Conservation (phyloP, 2,888 invertebrate genomes). For the Phytoseiulus persimilis region DNA sequence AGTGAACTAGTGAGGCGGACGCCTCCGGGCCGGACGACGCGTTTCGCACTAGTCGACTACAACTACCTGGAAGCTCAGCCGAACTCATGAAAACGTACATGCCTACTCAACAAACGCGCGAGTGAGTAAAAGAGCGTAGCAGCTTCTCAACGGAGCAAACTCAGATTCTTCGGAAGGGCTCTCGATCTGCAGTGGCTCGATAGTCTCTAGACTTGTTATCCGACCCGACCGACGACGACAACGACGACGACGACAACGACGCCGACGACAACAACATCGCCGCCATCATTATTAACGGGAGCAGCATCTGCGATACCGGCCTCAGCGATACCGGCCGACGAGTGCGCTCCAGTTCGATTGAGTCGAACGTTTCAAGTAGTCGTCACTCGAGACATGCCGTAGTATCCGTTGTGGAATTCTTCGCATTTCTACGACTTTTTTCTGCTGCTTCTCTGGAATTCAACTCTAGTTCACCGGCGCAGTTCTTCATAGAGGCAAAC, state of each 20-base stretch:
- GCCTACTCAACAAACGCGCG: background rate
- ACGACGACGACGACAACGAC: background rate
- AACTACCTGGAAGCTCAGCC: background rate
- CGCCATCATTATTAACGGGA: background rate
- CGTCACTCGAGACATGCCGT: background rate
- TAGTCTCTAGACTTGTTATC: background rate
- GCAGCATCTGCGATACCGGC: background rate
- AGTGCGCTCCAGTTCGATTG: background rate
- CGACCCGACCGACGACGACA: background rate
- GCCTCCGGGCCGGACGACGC: background rate
- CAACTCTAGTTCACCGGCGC: background rate
- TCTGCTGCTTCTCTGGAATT: background rate
- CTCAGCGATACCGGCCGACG: background rate
- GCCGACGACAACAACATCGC: background rate
- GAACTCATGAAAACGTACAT: background rate
- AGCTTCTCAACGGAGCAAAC: background rate
- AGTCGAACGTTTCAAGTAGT: background rate
- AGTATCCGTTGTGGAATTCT: background rate
- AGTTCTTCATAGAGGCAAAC: background rate
- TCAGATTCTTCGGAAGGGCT: background rate
- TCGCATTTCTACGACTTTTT: background rate
- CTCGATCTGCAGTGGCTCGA: background rate
- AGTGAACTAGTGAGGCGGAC: background rate
- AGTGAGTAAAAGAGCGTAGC: background rate
- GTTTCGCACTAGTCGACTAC: background rate